Percentiles rank a stretch among this genome's conserved stretches.
phyloP scores from a whole-genome alignment of 2,113 vertebrate species.

The Microtus montanus region DNA sequence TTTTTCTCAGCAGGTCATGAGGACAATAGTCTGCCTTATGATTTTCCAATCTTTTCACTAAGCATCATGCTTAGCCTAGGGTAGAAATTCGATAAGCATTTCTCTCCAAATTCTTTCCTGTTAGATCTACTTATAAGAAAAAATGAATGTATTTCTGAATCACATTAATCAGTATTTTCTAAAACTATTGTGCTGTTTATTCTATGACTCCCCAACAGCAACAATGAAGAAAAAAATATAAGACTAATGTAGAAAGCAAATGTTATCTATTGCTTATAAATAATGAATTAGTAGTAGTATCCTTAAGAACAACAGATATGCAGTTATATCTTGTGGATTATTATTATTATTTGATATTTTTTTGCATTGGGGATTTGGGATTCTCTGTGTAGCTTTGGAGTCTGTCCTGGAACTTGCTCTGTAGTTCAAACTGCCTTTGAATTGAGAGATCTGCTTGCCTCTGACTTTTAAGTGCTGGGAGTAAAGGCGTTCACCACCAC shows the following conservation, averaged over 20 bases:
- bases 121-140: conserved; percentile 12
- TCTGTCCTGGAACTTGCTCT: no score
- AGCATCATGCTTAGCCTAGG: background rate
- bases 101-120: background rate
- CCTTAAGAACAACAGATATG: background rate
- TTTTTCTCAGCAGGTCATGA: background rate
- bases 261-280: background rate
- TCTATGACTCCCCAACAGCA: background rate
- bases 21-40: background rate
- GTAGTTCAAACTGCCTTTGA: no score
- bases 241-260: background rate
- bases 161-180: background rate
- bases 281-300: conserved; percentile 3
- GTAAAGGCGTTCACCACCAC: no score
- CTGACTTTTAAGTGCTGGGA: no score
- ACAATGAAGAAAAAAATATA: background rate
- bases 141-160: background rate
- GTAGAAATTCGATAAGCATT: background rate
- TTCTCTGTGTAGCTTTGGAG: no score
- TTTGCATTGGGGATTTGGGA: no score
- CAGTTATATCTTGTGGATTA: no score
- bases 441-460: no score
- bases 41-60: background rate
- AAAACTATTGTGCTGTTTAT: background rate
- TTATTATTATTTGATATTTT: no score